Percentiles rank a stretch among this genome's conserved stretches.
Evolutionary conservation across 2,113 vertebrate genomes (phyloP).

Genomic region (Antechinus stuartii): DNA sequence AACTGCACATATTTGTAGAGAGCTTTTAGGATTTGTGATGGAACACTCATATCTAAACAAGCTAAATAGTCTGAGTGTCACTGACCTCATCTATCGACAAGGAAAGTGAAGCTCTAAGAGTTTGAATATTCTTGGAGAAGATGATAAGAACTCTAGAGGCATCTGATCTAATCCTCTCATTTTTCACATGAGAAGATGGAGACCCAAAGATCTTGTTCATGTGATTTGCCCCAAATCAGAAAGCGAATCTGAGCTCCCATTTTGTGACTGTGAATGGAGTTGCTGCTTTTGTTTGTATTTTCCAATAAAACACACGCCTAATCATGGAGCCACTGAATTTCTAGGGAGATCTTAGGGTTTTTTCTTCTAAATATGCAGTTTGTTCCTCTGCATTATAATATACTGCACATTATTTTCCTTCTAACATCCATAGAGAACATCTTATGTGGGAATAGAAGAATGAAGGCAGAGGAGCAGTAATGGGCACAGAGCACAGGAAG

Average conservation of each 20-base stretch:
- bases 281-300: background rate
- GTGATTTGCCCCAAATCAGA: fast-evolving
- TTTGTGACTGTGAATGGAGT: background rate
- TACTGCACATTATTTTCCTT: background rate
- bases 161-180: conserved; percentile 15
- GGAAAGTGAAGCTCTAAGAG: too few species aligned
- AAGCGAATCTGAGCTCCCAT: background rate
- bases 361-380: background rate
- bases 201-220: conserved; percentile 30
- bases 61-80: too few species aligned
- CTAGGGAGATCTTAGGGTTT: background rate
- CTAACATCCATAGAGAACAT: background rate
- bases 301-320: too few species aligned
- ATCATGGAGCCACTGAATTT: background rate
- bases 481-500: background rate
- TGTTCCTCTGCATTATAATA: background rate
- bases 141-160: background rate
- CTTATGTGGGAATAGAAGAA: background rate
- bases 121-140: background rate
- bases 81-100: too few species aligned
- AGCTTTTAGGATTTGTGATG: too few species aligned
- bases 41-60: too few species aligned
- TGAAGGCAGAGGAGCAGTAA: background rate
- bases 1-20: too few species aligned
- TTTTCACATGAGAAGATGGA: conserved; percentile 30